Evolutionary conservation across 2,888 invertebrate species (phyloP), one percentile per base, ranked within the genome.

Genomic region (Willowsia nigromaculata): DNA sequence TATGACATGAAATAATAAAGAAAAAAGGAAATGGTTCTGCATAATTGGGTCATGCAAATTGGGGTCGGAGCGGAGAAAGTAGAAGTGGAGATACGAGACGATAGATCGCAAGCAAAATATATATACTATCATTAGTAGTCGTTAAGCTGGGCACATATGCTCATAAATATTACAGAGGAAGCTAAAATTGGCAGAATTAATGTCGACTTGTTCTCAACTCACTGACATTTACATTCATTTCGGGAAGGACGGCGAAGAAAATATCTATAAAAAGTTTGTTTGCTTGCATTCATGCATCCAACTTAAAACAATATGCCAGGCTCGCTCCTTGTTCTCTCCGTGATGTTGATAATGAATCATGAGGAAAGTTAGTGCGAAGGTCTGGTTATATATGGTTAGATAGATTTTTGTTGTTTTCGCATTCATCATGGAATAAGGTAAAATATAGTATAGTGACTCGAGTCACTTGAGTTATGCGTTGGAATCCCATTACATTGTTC

Each of bases 1-100:
- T 62, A 62, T 62, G 30, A 62, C 62, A 62, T 62, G 62, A 62
- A 30, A 15, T 62, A 62, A 33, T 62, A 25, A 30, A 43, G 43
- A 50, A 59, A 50, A 56, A 65, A 76, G 81, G 81, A 81, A 86
- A 81, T 86, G 30, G 62, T 76, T 85, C 15, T 80, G 81, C 68
- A 71, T 86, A 80, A 86, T 81, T 81, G 86, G 86, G 86, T 81
- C 86, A 86, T 65, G 85, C 47, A 80, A 85, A 78, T 85, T 59
- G 33, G 59, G 76, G 76, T 43, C 85, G 85, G 56, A 74, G 37
- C 30, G 43, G 40, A 15, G 37, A n/a, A n/a, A n/a, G n/a, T n/a
- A n/a, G n/a, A n/a, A n/a, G n/a, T n/a, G n/a, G n/a, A n/a, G n/a
- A n/a, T n/a, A n/a, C n/a, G n/a, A n/a, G n/a, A n/a, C n/a, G n/a